Evolutionary conservation across 1,140 invertebrate genomes (phyloP).

Genomic region (Brachionus asplanchnoidis): DNA sequence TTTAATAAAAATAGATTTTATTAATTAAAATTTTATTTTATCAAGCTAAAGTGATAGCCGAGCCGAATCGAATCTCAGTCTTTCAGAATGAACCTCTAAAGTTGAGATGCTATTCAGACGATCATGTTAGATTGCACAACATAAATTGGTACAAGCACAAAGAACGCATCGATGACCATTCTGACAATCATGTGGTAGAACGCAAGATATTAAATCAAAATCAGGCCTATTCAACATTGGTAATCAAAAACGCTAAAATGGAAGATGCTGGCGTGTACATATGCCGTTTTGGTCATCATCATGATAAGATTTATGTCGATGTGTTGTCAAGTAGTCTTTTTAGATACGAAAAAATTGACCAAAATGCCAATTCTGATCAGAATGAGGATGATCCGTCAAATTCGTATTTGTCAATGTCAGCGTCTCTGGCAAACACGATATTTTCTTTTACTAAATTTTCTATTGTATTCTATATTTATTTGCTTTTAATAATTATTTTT

Average conservation of each 20-base stretch:
- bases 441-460: constrained; percentile 31
- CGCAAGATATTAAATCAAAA: neutral
- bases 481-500: constrained; percentile 29
- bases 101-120: constrained; percentile 22
- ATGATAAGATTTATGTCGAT: constrained; percentile 24
- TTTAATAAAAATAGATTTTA: neutral
- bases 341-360: neutral
- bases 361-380: neutral
- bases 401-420: neutral
- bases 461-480: constrained; percentile 35
- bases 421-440: neutral
- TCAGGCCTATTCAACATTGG: neutral
- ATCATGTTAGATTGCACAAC: neutral
- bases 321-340: neutral
- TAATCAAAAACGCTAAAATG: neutral
- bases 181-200: neutral
- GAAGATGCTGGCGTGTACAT: constrained; percentile 10
- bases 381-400: neutral
- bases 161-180: neutral
- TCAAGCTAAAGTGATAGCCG: constrained; percentile 19
- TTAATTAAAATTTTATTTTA: neutral
- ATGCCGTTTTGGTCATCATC: constrained; percentile 24
- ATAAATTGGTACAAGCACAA: constrained; percentile 24
- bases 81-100: neutral
- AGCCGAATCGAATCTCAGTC: neutral